phyloP scores from a whole-genome alignment of 2,113 vertebrate genomes.

The Gasterosteus nipponicus region DNA sequence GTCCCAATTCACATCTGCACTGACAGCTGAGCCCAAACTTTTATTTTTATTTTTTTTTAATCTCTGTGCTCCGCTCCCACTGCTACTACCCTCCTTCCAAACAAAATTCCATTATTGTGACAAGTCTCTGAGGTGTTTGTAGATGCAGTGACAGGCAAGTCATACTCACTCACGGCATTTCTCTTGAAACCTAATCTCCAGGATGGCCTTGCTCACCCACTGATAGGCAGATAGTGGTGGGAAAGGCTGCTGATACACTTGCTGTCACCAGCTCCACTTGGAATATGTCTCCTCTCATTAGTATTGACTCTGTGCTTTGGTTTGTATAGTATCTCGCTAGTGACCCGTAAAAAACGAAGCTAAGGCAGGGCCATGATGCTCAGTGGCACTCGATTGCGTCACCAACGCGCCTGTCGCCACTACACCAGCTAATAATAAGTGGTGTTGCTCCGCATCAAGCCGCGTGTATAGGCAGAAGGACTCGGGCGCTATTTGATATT shows the following conservation, averaged over 20 bases:
- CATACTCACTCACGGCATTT: slow-evolving; percentile 72
- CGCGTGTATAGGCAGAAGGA: slow-evolving; percentile 36
- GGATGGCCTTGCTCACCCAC: slow-evolving; percentile 71
- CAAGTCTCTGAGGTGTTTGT: slow-evolving; percentile 78
- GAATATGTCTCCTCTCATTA: slow-evolving; percentile 71
- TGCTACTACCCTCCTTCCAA: slow-evolving; percentile 61
- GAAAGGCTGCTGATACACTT: slow-evolving; percentile 60
- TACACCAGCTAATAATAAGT: slow-evolving; percentile 37
- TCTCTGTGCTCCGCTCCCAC: slow-evolving; percentile 64
- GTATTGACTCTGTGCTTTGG: slow-evolving; percentile 62
- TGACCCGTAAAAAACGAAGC: slow-evolving; percentile 63
- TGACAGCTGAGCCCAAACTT: slow-evolving; percentile 65
- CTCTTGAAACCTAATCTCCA: slow-evolving; percentile 78
- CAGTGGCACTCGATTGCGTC: slow-evolving; percentile 57
- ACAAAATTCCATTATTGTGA: slow-evolving; percentile 78
- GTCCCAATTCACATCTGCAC: slow-evolving; percentile 57
- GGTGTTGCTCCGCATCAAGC: slow-evolving; percentile 42
- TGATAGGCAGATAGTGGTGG: slow-evolving; percentile 72
- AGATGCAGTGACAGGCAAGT: slow-evolving; percentile 74
- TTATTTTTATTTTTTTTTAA: slow-evolving; percentile 44
- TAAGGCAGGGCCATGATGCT: slow-evolving; percentile 43
- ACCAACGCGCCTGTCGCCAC: slow-evolving; percentile 45
- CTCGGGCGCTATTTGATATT: slow-evolving; percentile 65
- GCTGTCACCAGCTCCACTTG: slow-evolving; percentile 65
- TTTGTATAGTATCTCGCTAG: slow-evolving; percentile 49